phyloP scores from a whole-genome alignment of 92 coral and sea anemone genomes.

The Scolanthus callimorphus region DNA sequence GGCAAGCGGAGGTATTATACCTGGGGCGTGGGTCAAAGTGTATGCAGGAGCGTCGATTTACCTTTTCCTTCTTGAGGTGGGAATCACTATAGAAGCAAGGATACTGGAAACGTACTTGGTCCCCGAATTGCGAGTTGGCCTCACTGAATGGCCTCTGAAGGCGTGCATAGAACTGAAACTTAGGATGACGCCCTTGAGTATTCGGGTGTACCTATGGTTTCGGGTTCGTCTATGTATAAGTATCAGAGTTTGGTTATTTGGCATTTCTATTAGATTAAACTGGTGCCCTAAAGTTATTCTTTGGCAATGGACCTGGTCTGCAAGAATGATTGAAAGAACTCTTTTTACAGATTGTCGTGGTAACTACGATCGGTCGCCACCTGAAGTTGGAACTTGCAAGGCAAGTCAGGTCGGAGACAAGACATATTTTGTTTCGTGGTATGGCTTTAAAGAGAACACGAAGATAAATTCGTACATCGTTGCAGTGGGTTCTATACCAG shows the following conservation, averaged over 20 bases:
- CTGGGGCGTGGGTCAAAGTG: slow-evolving; percentile 81
- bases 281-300: slow-evolving; percentile 59
- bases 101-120: slow-evolving; percentile 69
- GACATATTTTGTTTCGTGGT: slow-evolving; percentile 71
- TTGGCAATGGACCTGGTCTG: slow-evolving; percentile 72
- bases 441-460: slow-evolving; percentile 80
- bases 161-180: slow-evolving; percentile 71
- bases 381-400: slow-evolving; percentile 52
- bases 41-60: slow-evolving; percentile 58
- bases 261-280: slow-evolving; percentile 15
- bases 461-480: slow-evolving; percentile 54
- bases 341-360: slow-evolving; percentile 41
- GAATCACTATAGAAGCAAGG: slow-evolving; percentile 76
- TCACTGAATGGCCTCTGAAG: slow-evolving; percentile 55
- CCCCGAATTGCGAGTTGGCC: slow-evolving; percentile 44
- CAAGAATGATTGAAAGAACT: slow-evolving; percentile 38
- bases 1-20: slow-evolving; percentile 58
- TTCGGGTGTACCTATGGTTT: slow-evolving; percentile 70
- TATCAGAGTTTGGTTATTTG: slow-evolving; percentile 39
- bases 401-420: slow-evolving; percentile 75
- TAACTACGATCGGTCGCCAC: slow-evolving; percentile 50
- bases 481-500: slow-evolving; percentile 56
- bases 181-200: slow-evolving; percentile 60
- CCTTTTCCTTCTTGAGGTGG: slow-evolving; percentile 54
- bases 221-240: slow-evolving; percentile 42